Conservation (phyloP, 1,140 invertebrate species). For the Neoseiulus cucumeris region DNA sequence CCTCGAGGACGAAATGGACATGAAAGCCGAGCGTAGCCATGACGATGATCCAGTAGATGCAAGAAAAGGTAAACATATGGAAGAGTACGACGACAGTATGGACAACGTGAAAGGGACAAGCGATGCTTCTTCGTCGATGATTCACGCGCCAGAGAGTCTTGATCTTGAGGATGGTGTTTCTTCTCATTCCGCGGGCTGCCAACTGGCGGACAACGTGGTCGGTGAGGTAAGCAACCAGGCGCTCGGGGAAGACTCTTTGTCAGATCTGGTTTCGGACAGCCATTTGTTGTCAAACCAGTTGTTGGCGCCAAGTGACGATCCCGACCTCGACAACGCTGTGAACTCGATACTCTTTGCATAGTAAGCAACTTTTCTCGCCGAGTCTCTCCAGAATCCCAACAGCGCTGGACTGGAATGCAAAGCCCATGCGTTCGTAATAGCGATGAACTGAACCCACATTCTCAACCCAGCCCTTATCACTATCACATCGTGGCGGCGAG, state of each 20-base stretch:
- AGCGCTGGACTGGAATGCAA: no score
- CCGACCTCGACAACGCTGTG: slow-evolving; percentile 7
- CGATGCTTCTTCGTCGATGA: no score
- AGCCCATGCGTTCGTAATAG: no score
- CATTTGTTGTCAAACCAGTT: slow-evolving; percentile 3
- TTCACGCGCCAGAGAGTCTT: not conserved
- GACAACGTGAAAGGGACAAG: no score
- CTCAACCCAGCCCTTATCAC: no score
- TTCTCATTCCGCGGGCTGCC: not conserved
- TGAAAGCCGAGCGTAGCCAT: not conserved
- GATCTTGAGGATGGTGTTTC: not conserved
- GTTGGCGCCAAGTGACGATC: slow-evolving; percentile 6
- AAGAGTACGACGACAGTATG: no score
- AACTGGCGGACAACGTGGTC: not conserved
- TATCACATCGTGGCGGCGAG: no score
- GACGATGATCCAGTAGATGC: no score
- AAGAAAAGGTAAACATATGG: no score
- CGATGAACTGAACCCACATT: no score
- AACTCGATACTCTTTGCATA: slow-evolving; percentile 10
- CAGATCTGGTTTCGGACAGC: not conserved
- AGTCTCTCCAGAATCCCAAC: no score
- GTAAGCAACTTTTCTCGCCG: not conserved
- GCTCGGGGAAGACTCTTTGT: slow-evolving; percentile 4
- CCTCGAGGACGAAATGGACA: slow-evolving; percentile 4
- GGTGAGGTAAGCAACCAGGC: not conserved